Percentiles rank a stretch among this genome's conserved stretches.
These are phyloP conservation scores for Himalopsyche anomala DNA, from an alignment of 2,888 invertebrate genomes.

Conservation along the genomic window DNA sequence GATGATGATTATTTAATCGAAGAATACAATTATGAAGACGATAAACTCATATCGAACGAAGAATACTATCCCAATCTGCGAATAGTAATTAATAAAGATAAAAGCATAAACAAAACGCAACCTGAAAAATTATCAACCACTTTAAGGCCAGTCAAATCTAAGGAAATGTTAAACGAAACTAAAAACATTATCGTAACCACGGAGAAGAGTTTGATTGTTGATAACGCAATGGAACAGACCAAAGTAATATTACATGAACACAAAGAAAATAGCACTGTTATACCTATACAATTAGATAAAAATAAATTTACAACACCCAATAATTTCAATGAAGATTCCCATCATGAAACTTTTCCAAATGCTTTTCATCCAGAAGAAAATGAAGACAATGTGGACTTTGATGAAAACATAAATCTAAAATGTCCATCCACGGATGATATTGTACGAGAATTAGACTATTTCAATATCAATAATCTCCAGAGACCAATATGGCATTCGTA, in stretches of 20 bases:
- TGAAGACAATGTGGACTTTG: not conserved
- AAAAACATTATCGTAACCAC: not conserved
- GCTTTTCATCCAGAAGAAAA: not conserved
- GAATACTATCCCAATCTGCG: not conserved
- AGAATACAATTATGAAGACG: not conserved
- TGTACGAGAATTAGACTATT: constrained; percentile 33
- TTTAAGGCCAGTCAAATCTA: not conserved
- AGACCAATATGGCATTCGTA: constrained; percentile 60
- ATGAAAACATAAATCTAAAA: not conserved
- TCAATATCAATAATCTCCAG: constrained; percentile 46
- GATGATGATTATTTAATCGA: not conserved
- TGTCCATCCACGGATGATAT: constrained; percentile 43
- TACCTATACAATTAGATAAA: not conserved
- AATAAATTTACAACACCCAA: not conserved
- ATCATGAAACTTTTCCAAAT: not conserved
- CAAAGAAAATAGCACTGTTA: not conserved
- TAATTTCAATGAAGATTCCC: not conserved
- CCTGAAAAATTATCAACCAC: not conserved
- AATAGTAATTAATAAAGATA: not conserved
- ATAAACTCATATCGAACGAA: not conserved
- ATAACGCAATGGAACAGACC: not conserved
- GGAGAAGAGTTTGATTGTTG: not conserved
- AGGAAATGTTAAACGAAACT: not conserved
- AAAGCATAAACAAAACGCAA: not conserved
- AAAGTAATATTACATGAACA: not conserved